Percentiles rank a stretch among this genome's conserved stretches.
Conservation (phyloP, 2,113 vertebrate species). For the Pseudorasbora parva region DNA sequence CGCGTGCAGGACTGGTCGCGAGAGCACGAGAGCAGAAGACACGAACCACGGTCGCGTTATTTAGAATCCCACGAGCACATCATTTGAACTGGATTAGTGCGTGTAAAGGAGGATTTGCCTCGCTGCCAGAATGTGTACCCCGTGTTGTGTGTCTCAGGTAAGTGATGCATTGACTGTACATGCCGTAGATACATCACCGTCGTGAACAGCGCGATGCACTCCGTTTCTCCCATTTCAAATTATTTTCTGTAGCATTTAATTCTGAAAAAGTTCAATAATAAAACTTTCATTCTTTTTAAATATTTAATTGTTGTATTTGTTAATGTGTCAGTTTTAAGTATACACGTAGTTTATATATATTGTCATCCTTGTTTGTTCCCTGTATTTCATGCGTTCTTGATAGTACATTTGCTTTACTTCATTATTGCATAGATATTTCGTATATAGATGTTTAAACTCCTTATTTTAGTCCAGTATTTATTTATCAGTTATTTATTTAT, state of each 20-base stretch:
- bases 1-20: not conserved
- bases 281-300: not conserved
- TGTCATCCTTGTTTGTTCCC: not conserved
- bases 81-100: constrained; percentile 26
- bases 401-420: not conserved
- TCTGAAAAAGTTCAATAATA: not conserved
- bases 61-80: constrained; percentile 35
- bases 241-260: not conserved
- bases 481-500: not conserved
- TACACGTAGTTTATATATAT: not conserved
- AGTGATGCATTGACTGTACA: constrained; percentile 52
- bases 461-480: not conserved
- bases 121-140: constrained; percentile 65
- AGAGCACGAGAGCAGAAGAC: not conserved
- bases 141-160: constrained; percentile 77
- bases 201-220: not conserved
- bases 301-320: not conserved
- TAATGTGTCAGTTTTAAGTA: not conserved
- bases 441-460: too few relatives aligned
- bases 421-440: not conserved
- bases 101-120: constrained; percentile 15
- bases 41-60: not conserved
- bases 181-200: not conserved
- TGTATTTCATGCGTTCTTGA: not conserved
- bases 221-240: not conserved